A percentile compares a stretch with the other conserved stretches of the same genome.
phyloP scores from a whole-genome alignment of 2,113 vertebrate genomes.

The Cercocebus atys region DNA sequence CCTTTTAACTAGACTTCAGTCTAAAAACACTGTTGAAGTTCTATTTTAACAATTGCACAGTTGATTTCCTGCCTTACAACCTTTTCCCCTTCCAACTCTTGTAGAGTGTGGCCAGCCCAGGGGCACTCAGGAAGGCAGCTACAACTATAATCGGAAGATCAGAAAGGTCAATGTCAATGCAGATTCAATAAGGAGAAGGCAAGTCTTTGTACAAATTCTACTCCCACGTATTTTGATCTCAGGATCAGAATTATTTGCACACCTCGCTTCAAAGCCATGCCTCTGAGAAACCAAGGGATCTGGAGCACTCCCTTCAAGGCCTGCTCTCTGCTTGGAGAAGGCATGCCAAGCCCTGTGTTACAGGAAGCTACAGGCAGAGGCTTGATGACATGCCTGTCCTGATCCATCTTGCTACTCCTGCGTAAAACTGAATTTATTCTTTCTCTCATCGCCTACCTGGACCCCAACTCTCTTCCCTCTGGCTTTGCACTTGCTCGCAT shows the following conservation, averaged over 20 bases:
- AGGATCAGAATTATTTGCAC: background rate
- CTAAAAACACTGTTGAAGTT: background rate
- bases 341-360: background rate
- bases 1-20: background rate
- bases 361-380: background rate
- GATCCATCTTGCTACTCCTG: background rate
- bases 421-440: background rate
- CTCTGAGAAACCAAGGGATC: background rate
- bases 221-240: background rate
- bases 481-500: background rate
- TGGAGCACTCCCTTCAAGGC: background rate
- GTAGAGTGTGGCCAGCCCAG: background rate
- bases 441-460: background rate
- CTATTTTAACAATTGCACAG: background rate
- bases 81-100: background rate
- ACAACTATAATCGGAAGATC: background rate
- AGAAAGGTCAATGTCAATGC: background rate
- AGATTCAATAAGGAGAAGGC: background rate
- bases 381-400: background rate
- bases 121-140: background rate
- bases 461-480: background rate
- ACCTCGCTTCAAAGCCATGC: background rate
- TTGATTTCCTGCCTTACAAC: background rate
- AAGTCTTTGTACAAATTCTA: background rate
- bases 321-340: background rate